A percentile compares a stretch with the other conserved stretches of the same genome.
Conservation (phyloP, 2,797 vertebrate genomes). For the Poecilia wingei region DNA sequence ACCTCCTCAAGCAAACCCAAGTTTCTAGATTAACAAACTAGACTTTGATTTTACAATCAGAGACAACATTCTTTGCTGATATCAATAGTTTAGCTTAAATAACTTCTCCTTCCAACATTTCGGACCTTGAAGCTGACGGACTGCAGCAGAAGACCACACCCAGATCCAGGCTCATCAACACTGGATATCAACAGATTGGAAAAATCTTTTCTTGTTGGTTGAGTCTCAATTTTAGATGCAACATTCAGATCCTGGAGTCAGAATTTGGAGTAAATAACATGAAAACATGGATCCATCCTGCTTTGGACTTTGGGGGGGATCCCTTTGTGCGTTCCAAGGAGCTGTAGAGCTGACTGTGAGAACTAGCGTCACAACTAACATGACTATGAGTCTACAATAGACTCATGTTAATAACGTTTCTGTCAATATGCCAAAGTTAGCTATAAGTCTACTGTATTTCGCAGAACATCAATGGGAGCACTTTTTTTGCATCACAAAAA, state of each 20-base stretch:
- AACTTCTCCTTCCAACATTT: background rate
- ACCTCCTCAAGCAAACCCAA: too few species aligned
- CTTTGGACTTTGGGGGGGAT: background rate
- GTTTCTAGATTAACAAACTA: too few species aligned
- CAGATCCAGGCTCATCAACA: background rate
- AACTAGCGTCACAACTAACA: too few species aligned
- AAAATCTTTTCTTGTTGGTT: background rate
- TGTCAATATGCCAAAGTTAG: too few species aligned
- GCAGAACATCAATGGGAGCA: too few species aligned
- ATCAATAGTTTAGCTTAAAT: background rate
- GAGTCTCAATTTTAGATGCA: background rate
- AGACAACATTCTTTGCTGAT: background rate
- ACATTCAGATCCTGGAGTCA: background rate
- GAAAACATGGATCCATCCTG: background rate
- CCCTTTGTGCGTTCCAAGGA: background rate
- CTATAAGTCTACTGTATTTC: too few species aligned
- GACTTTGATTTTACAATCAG: too few species aligned
- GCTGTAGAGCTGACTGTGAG: too few species aligned
- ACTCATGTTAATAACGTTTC: too few species aligned
- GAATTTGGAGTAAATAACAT: background rate
- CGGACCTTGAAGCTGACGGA: background rate
- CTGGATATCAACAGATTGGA: background rate
- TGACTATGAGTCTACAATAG: too few species aligned
- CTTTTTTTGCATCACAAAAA: too few species aligned
- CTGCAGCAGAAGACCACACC: background rate